A percentile compares a stretch with the other conserved stretches of the same genome.
phyloP scores from a whole-genome alignment of 2,113 vertebrate genomes.

The Austrofundulus limnaeus region DNA sequence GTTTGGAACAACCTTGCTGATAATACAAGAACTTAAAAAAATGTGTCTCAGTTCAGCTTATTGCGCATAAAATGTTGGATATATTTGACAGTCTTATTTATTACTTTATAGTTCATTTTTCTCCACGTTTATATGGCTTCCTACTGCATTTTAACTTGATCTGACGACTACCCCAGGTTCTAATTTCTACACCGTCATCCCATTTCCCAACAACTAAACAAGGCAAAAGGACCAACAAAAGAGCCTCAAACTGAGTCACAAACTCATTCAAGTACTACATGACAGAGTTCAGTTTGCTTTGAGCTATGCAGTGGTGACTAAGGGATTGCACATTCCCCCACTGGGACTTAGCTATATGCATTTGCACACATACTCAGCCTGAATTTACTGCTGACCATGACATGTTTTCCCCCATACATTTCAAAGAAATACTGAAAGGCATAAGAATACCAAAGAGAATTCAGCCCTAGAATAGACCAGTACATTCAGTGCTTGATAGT shows the following conservation, averaged over 20 bases:
- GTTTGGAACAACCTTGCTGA: constrained; percentile 1
- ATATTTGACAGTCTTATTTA: background rate
- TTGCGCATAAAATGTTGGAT: background rate
- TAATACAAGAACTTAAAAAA: constrained; percentile 21
- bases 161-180: background rate
- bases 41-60: constrained; percentile 5
- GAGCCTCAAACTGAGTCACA: constrained; percentile 2
- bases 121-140: background rate
- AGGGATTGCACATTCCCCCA: background rate
- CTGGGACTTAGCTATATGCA: background rate
- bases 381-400: constrained; percentile 1
- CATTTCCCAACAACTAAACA: background rate
- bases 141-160: background rate
- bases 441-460: background rate
- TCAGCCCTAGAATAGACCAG: background rate
- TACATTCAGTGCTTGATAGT: background rate
- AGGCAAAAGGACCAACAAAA: background rate
- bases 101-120: background rate
- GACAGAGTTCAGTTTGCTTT: constrained; percentile 6
- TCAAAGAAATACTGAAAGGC: background rate
- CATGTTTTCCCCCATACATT: background rate
- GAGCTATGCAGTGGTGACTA: constrained; percentile 2
- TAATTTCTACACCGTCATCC: background rate
- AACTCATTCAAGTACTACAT: background rate
- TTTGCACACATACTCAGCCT: constrained; percentile 1